These are phyloP conservation scores for Girardinus metallicus DNA, from an alignment of 2,797 vertebrate genomes.

Conservation along the genomic window DNA sequence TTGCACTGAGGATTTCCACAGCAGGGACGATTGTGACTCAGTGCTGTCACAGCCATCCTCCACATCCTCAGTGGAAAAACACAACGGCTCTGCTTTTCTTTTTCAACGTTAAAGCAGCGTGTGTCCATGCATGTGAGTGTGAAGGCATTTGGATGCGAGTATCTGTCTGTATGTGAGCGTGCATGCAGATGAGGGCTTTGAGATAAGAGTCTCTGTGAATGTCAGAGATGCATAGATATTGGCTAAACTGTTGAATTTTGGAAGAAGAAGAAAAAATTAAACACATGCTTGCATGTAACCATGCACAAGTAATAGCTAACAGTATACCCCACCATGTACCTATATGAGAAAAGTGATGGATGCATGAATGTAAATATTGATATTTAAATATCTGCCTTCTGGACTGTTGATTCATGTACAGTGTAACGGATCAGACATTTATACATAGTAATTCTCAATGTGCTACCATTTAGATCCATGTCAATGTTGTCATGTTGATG, in stretches of 20 bases:
- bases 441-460: constrained; percentile 80
- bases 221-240: constrained; percentile 71
- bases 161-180: constrained; percentile 57
- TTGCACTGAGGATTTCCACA: constrained; percentile 71
- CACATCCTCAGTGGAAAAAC: constrained; percentile 66
- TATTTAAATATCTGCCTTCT: constrained; percentile 88
- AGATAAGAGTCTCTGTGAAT: constrained; percentile 19
- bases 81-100: constrained; percentile 56
- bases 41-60: constrained; percentile 70
- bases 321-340: constrained; percentile 73
- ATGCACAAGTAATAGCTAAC: constrained; percentile 72
- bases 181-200: constrained; percentile 72
- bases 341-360: constrained; percentile 79
- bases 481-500: constrained; percentile 87
- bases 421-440: constrained; percentile 82
- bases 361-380: constrained; percentile 95
- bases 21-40: constrained; percentile 65
- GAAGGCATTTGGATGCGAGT: constrained; percentile 22
- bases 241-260: constrained; percentile 73
- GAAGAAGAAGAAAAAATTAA: constrained; percentile 14
- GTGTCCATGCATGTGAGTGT: constrained; percentile 22
- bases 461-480: constrained; percentile 79
- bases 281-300: constrained; percentile 76
- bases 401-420: constrained; percentile 84
- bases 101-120: constrained; percentile 54